Percentiles rank a stretch among this genome's conserved stretches.
Conservation (phyloP, 2,797 vertebrate genomes). For the Mycteria americana region DNA sequence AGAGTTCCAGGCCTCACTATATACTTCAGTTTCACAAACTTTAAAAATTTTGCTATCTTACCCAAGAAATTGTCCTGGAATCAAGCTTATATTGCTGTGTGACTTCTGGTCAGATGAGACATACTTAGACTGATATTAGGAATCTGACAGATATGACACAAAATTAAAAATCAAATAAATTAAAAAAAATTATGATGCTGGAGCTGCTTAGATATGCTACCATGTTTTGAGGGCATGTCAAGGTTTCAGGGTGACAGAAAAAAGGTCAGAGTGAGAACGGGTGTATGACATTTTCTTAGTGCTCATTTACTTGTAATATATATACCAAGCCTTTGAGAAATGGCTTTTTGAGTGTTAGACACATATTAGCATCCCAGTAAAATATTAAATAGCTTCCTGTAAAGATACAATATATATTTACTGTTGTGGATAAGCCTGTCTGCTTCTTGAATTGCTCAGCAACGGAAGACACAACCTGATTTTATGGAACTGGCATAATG, state of each 20-base stretch:
- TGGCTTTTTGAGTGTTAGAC: neutral
- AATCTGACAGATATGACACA: neutral
- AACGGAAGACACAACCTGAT: neutral
- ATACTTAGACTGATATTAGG: neutral
- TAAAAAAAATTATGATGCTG: neutral
- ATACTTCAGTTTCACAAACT: neutral
- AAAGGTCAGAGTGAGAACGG: neutral
- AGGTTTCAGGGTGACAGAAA: neutral
- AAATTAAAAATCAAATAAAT: neutral
- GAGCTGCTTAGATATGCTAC: neutral
- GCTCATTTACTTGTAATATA: neutral
- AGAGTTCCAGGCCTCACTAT: neutral
- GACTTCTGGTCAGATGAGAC: neutral
- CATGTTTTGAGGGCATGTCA: neutral
- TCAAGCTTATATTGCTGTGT: neutral
- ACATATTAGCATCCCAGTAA: neutral
- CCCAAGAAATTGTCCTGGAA: neutral
- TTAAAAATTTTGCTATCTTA: neutral
- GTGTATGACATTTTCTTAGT: neutral
- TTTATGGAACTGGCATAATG: neutral
- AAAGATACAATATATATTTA: neutral
- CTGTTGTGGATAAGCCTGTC: neutral
- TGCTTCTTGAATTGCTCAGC: neutral
- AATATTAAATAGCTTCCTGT: neutral
- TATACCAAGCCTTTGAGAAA: neutral